Percentiles rank a stretch among this genome's conserved stretches.
phyloP scores from a whole-genome alignment of 2,888 invertebrate genomes.

The Melipona beecheii region DNA sequence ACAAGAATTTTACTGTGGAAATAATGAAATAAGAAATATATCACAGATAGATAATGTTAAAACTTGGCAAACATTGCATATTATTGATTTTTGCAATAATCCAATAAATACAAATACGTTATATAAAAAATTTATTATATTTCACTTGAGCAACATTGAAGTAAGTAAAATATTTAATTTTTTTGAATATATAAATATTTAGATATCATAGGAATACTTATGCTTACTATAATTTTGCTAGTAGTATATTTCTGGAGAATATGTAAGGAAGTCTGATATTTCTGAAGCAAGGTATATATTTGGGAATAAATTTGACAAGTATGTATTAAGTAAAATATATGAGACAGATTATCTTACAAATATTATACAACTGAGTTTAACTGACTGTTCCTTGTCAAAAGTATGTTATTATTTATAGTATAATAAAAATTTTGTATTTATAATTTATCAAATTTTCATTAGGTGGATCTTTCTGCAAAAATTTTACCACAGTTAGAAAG shows the following conservation, averaged over 20 bases:
- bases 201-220: not conserved
- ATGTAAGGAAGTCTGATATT: conserved; percentile 47
- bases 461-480: conserved; percentile 64
- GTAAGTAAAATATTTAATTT: conserved; percentile 34
- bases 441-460: not conserved
- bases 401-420: conserved; percentile 37
- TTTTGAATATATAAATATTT: not conserved
- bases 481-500: conserved; percentile 67
- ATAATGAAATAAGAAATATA: conserved; percentile 59
- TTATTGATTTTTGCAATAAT: conserved; percentile 64
- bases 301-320: conserved; percentile 60
- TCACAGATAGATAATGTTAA: conserved; percentile 62
- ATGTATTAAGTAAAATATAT: conserved; percentile 55
- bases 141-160: conserved; percentile 53
- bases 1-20: conserved; percentile 65
- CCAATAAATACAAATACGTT: conserved; percentile 40
- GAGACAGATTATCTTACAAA: conserved; percentile 44
- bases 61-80: conserved; percentile 54
- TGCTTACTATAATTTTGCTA: conserved; percentile 12
- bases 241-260: conserved; percentile 62
- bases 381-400: conserved; percentile 65
- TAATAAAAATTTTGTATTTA: not conserved
- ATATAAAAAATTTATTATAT: conserved; percentile 61
- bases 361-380: conserved; percentile 65
- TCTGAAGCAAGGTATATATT: conserved; percentile 52